A percentile compares a stretch with the other conserved stretches of the same genome.
phyloP scores from a whole-genome alignment of 2,113 vertebrate species.

The Cochlearius cochlearius region DNA sequence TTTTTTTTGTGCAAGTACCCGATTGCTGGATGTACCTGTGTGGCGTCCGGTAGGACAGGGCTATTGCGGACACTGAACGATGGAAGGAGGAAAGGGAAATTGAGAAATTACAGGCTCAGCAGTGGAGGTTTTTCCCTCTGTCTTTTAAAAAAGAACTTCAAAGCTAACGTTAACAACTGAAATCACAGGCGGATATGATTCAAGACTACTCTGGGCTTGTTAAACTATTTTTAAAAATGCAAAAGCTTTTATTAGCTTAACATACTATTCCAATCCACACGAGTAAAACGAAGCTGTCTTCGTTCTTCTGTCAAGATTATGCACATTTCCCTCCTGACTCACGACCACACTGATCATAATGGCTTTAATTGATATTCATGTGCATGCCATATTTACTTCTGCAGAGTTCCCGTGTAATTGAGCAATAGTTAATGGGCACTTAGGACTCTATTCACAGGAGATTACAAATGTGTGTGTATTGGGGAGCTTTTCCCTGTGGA shows the following conservation, averaged over 20 bases:
- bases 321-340: slow-evolving; percentile 62
- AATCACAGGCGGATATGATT: slow-evolving; percentile 13
- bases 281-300: slow-evolving; percentile 25
- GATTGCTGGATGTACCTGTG: neutral
- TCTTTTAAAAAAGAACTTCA: neutral
- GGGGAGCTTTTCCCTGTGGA: slow-evolving; percentile 59
- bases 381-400: slow-evolving; percentile 62
- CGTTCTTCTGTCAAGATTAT: slow-evolving; percentile 50
- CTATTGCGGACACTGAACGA: neutral
- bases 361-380: slow-evolving; percentile 71
- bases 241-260: slow-evolving; percentile 37
- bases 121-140: neutral
- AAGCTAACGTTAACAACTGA: neutral
- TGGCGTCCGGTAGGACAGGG: neutral
- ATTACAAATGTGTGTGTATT: slow-evolving; percentile 45
- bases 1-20: neutral
- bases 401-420: slow-evolving; percentile 47
- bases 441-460: slow-evolving; percentile 66
- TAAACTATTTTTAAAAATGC: slow-evolving; percentile 43
- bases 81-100: neutral
- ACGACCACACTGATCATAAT: slow-evolving; percentile 51
- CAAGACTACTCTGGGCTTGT: slow-evolving; percentile 9
- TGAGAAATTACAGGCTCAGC: neutral
- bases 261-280: neutral
- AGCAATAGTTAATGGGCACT: slow-evolving; percentile 67